Evolutionary conservation across 1,140 invertebrate species (phyloP).

Genomic region (Delia radicum): DNA sequence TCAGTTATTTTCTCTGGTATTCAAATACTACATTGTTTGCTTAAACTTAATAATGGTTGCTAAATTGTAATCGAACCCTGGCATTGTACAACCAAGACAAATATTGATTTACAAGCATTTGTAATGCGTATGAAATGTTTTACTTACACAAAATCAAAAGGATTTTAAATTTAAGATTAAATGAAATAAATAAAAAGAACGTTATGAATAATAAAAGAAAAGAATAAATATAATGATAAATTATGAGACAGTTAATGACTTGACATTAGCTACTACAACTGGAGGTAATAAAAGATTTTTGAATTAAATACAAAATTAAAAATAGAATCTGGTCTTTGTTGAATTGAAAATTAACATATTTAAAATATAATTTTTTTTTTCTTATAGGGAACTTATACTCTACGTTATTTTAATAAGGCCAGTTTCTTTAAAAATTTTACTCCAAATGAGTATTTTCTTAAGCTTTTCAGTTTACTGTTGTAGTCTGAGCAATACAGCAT

Average conservation of each 20-base stretch:
- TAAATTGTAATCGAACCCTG: slow-evolving; percentile 20
- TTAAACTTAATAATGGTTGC: slow-evolving; percentile 13
- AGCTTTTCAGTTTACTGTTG: too few species aligned
- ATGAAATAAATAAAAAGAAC: neutral
- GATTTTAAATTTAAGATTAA: neutral
- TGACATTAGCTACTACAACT: too few species aligned
- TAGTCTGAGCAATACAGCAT: too few species aligned
- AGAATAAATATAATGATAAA: neutral
- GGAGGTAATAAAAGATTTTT: too few species aligned
- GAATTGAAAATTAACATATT: too few species aligned
- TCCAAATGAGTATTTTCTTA: too few species aligned
- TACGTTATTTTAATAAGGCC: too few species aligned
- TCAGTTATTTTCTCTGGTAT: slow-evolving; percentile 6
- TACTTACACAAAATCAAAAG: neutral
- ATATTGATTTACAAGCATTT: neutral
- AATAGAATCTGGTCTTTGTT: too few species aligned
- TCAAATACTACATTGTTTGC: neutral
- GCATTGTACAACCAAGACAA: neutral
- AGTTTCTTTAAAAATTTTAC: too few species aligned
- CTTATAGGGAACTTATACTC: too few species aligned
- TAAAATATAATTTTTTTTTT: too few species aligned
- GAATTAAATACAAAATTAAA: too few species aligned
- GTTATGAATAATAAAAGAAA: neutral
- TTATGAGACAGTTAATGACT: slow-evolving; percentile 1
- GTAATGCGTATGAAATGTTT: neutral